Percentiles rank a stretch among this genome's conserved stretches.
Conservation (phyloP, 2,888 invertebrate species). For the Agrotis clavis region DNA sequence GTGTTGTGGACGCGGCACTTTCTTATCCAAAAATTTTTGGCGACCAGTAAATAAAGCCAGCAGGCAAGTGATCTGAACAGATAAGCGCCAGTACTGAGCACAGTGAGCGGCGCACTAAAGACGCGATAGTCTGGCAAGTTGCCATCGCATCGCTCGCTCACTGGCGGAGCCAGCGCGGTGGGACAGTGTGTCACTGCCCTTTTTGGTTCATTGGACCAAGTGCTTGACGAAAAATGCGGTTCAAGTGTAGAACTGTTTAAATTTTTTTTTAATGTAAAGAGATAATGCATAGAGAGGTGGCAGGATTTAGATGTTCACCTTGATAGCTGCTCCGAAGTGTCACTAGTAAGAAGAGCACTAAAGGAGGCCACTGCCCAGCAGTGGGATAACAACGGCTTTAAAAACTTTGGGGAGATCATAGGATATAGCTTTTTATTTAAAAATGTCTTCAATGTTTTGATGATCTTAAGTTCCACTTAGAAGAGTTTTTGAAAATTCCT, state of each 20-base stretch:
- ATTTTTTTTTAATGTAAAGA: too few species aligned
- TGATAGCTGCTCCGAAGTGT: too few species aligned
- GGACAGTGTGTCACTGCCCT: conserved; percentile 29
- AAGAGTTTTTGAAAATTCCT: too few species aligned
- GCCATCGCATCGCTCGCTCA: conserved; percentile 36
- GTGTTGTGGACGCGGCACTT: neutral
- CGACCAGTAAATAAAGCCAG: conserved; percentile 31
- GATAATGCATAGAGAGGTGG: too few species aligned
- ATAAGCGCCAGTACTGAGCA: conserved; percentile 26
- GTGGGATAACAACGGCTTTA: too few species aligned
- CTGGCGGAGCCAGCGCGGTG: neutral
- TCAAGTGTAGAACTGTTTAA: conserved; percentile 27
- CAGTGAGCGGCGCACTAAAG: conserved; percentile 35
- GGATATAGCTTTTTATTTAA: too few species aligned
- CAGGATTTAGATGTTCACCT: too few species aligned
- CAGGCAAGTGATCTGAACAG: conserved; percentile 41
- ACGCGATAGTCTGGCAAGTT: conserved; percentile 56
- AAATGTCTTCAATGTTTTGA: too few species aligned
- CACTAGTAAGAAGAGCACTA: too few species aligned
- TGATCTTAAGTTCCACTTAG: too few species aligned
- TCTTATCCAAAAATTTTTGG: neutral
- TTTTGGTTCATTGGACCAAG: conserved; percentile 37
- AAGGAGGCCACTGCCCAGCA: too few species aligned
- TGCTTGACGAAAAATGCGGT: conserved; percentile 22
- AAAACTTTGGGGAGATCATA: too few species aligned